A percentile compares a stretch with the other conserved stretches of the same genome.
Evolutionary conservation across 2,113 vertebrate genomes (phyloP).

Genomic region (Onychostruthus taczanowskii): DNA sequence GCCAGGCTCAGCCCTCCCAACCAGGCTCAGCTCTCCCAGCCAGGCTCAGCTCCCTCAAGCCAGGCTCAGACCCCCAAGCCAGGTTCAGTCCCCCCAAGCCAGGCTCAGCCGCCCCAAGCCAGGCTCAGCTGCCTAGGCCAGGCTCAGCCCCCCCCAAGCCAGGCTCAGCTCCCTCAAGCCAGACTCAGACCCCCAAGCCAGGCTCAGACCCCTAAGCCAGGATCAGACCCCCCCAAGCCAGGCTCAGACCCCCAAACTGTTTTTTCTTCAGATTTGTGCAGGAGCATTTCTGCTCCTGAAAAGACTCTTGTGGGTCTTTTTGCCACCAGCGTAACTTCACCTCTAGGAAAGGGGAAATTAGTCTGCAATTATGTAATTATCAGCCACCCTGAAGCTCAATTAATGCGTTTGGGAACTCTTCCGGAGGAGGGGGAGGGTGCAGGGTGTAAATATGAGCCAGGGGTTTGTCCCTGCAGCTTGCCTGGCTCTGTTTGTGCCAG

Average conservation of each 20-base stretch:
- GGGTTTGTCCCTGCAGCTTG: background rate
- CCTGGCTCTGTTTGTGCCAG: background rate
- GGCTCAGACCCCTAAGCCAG: too few relatives aligned
- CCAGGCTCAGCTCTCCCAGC: too few relatives aligned
- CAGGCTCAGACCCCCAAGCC: too few relatives aligned
- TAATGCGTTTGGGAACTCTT: background rate
- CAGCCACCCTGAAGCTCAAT: constrained; percentile 5
- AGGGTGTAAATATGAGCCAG: rapidly evolving
- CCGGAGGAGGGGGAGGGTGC: background rate
- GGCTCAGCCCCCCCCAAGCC: background rate
- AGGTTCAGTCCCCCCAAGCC: too few relatives aligned
- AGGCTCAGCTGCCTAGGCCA: too few relatives aligned
- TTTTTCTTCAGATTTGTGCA: rapidly evolving
- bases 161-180: too few relatives aligned
- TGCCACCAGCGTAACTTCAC: background rate
- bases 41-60: too few relatives aligned
- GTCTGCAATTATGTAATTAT: constrained; percentile 27
- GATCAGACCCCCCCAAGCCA: background rate
- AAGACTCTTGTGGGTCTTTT: background rate
- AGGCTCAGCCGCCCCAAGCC: background rate
- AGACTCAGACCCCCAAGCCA: background rate
- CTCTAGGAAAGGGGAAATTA: constrained; percentile 33
- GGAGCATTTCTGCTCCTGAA: background rate
- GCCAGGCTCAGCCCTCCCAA: too few relatives aligned
- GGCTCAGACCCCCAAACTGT: background rate